Base-by-base conservation (phyloP, 2,888 invertebrate species). In the Nebria brevicollis region DNA sequence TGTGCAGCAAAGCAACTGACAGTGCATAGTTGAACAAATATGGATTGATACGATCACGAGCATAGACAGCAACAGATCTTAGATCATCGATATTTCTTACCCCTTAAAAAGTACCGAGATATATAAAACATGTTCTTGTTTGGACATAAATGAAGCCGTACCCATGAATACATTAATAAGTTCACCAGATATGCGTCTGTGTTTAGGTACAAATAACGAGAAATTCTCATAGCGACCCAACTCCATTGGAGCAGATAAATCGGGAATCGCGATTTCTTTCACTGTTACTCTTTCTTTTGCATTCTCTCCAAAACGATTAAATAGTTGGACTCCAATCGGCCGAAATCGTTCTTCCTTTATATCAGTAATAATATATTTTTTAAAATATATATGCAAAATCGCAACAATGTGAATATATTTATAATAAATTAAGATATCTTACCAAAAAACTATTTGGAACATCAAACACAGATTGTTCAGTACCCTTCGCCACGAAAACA, bases 11-110 rank as follows among this genome's bases (percentile, higher is more conserved):
- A 0, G 95, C 94, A 7, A 96, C 95, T 0, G 95, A 93, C 66
- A 93, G 92, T 70, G 94, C 92, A 87, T 96, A 96, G 88, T 95
- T 94, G 89, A 95, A 97, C 83, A 97, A 88, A 84, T 94, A 93
- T 0, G 96, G 94, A 88, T 97, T 97, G 10, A 96, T 89, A 66
- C 94, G 92, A 84, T 94, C 94, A 82, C 95, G 92, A 72, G 93
- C 91, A 85, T 91, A 96, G 8, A 93, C 93, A 72, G 94, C 92
- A 15, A 94, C 91, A 0, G 95, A 93, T 85, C 93, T 89, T 81
- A 96, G 91, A 83, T 96, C 95, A 0, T 94, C 94, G 11, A 93
- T 87, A 72, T 92, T 92, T 65, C 93, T 91, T 92, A 95, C 93
- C 25, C 92, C 95, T 94, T 34, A 34, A 34, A 34, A 54, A 54